These are phyloP conservation scores for Dicerorhinus sumatrensis DNA, from an alignment of 2,113 vertebrate species.

Conservation along the genomic window DNA sequence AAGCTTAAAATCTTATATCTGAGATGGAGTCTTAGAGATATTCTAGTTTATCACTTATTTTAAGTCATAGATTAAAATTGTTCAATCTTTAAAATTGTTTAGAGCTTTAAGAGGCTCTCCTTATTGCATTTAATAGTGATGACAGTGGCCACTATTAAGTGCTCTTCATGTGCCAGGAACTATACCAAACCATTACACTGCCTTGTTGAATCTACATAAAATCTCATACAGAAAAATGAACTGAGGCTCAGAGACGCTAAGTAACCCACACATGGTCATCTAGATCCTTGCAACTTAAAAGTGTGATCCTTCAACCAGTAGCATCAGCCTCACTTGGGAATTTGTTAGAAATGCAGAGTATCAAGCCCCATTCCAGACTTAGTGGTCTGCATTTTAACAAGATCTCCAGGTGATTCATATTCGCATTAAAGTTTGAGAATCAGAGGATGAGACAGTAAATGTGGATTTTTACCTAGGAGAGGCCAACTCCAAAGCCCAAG, in stretches of 20 bases:
- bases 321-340: neutral
- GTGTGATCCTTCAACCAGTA: neutral
- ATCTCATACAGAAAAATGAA: neutral
- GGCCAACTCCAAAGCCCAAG: neutral
- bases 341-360: neutral
- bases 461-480: neutral
- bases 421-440: neutral
- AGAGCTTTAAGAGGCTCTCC: neutral
- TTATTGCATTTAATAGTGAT: neutral
- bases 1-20: neutral
- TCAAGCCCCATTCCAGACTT: neutral
- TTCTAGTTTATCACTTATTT: neutral
- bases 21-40: neutral
- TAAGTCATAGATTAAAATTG: neutral
- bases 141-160: neutral
- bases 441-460: neutral
- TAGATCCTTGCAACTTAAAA: neutral
- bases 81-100: neutral
- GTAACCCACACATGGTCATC: too few relatives aligned
- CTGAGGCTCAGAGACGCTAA: neutral
- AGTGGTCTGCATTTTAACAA: neutral
- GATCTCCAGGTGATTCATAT: neutral
- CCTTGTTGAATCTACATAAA: neutral
- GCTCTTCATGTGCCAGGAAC: neutral
- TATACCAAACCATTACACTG: neutral